Conservation (phyloP, 1,140 invertebrate species). For the Linepithema humile region DNA sequence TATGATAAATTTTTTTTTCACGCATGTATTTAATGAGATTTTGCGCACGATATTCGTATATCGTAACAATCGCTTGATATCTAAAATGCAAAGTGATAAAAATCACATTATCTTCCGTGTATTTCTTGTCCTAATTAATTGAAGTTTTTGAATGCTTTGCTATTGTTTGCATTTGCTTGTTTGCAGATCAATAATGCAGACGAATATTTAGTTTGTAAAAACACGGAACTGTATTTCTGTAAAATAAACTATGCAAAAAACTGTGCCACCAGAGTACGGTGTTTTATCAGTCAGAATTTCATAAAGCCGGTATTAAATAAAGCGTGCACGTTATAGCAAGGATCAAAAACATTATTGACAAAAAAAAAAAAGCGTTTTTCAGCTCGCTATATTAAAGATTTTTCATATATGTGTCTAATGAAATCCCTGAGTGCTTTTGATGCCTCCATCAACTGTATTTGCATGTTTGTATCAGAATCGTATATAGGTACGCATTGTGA, state of each 20-base stretch:
- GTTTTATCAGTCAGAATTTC: constrained; percentile 44
- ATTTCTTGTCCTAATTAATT: neutral
- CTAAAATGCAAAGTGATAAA: neutral
- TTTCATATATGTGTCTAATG: constrained; percentile 25
- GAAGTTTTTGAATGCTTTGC: neutral
- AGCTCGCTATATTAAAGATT: constrained; percentile 13
- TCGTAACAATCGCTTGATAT: neutral
- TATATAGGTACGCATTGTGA: neutral
- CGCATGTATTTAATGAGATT: neutral
- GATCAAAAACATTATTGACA: constrained; percentile 37
- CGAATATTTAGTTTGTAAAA: too few species aligned
- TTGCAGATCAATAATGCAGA: constrained; percentile 23
- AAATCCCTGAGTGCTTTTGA: constrained; percentile 9
- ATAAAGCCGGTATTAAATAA: constrained; percentile 41
- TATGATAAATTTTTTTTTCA: neutral
- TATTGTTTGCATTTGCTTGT: constrained; percentile 7
- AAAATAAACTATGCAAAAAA: constrained; percentile 24
- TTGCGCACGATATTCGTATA: neutral
- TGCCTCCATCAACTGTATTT: neutral
- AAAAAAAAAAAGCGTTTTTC: constrained; percentile 22
- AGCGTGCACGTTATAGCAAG: neutral
- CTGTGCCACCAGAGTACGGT: neutral
- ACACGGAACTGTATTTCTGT: neutral
- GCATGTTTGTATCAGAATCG: neutral
- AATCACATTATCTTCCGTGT: neutral